Conservation (phyloP, 2,888 invertebrate species). For the Aleiodes testaceus region DNA sequence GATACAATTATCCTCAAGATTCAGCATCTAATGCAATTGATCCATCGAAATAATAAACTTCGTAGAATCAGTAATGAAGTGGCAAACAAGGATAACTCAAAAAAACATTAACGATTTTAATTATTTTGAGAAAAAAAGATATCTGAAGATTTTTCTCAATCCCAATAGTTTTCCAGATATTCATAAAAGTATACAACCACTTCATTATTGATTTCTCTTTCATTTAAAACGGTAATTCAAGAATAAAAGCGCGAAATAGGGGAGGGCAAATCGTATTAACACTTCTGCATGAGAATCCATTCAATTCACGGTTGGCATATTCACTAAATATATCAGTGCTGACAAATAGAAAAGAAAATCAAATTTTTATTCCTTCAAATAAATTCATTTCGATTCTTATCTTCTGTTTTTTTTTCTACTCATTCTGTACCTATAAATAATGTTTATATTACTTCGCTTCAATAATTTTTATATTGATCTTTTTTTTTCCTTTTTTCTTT, state of each 20-base stretch:
- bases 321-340: constrained; percentile 31
- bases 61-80: constrained; percentile 2
- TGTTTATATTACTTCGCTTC: constrained; percentile 63
- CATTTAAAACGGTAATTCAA: constrained; percentile 1
- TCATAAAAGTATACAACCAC: constrained; percentile 20
- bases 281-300: constrained; percentile 38
- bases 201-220: background rate
- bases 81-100: background rate
- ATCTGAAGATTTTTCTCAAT: too few relatives aligned
- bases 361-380: constrained; percentile 33
- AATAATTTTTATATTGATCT: constrained; percentile 58
- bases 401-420: constrained; percentile 39
- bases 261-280: constrained; percentile 39
- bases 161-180: constrained; percentile 1
- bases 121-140: too few relatives aligned
- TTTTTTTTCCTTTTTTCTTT: constrained; percentile 55
- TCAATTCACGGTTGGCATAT: constrained; percentile 46
- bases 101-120: constrained; percentile 21
- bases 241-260: constrained; percentile 49
- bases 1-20: constrained; percentile 60
- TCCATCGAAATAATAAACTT: constrained; percentile 47
- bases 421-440: constrained; percentile 61
- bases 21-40: constrained; percentile 55
- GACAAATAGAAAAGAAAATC: background rate
- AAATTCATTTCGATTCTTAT: constrained; percentile 43